Evolutionary conservation across 2,888 invertebrate species (phyloP).

Genomic region (Tricholauxania praeusta): DNA sequence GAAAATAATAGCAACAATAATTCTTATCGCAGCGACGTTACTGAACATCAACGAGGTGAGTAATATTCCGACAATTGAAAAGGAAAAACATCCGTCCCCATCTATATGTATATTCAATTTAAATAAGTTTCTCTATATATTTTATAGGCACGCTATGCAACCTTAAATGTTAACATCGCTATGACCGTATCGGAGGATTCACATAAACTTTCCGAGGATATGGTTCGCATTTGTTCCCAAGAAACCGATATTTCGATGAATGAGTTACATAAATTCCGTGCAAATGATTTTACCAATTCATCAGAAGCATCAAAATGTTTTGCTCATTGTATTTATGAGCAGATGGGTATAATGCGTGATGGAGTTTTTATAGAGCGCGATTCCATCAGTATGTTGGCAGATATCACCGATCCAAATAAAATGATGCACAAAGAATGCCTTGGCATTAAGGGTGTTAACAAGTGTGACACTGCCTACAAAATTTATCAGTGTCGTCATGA

Average conservation of each 20-base stretch:
- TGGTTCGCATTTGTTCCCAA: conserved; percentile 51
- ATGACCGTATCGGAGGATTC: conserved; percentile 50
- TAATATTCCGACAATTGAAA: background rate
- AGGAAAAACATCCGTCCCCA: background rate
- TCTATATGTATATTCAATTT: too few relatives aligned
- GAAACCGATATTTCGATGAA: conserved; percentile 52
- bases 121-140: background rate
- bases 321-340: conserved; percentile 54
- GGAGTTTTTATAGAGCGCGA: conserved; percentile 55
- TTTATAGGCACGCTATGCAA: conserved; percentile 50
- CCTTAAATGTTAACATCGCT: conserved; percentile 52
- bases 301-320: conserved; percentile 52
- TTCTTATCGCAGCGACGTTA: background rate
- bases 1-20: background rate
- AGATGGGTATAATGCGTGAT: conserved; percentile 52
- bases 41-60: conserved; percentile 1
- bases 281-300: conserved; percentile 46
- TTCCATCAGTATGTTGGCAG: conserved; percentile 44
- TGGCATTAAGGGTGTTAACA: conserved; percentile 47
- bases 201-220: conserved; percentile 46
- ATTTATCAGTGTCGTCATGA: conserved; percentile 49
- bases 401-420: conserved; percentile 45
- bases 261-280: conserved; percentile 49
- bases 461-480: conserved; percentile 53
- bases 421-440: conserved; percentile 44